phyloP scores from a whole-genome alignment of 2,888 invertebrate genomes.

The Antheraea assamensis region DNA sequence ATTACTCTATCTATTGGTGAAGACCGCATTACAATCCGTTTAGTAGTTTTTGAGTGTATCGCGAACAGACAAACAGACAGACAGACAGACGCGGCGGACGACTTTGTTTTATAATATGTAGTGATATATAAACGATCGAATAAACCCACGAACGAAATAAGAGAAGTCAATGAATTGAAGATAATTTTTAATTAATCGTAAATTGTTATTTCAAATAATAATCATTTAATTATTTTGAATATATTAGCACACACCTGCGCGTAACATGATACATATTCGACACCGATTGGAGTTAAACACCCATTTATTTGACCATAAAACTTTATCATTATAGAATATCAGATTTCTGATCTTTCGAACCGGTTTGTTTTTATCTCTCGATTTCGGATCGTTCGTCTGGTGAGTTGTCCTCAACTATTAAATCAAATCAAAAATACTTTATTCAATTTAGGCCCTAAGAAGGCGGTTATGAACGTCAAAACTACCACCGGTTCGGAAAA shows the following conservation, averaged over 20 bases:
- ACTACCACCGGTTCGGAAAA: no score
- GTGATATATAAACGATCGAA: no score
- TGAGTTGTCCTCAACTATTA: background rate
- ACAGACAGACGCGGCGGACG: no score
- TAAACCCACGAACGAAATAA: background rate
- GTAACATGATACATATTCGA: background rate
- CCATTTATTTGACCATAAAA: slow-evolving; percentile 10
- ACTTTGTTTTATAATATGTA: no score
- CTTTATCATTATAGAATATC: background rate
- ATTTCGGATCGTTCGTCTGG: background rate
- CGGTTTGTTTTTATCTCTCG: background rate
- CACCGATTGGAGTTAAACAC: background rate
- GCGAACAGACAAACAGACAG: no score
- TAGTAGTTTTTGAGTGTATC: no score
- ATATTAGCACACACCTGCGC: slow-evolving; percentile 1
- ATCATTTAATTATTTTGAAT: slow-evolving; percentile 2
- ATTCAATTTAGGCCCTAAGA: no score
- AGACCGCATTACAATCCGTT: no score
- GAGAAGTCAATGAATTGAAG: background rate
- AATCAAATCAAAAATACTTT: no score
- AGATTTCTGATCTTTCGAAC: background rate
- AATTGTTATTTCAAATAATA: background rate
- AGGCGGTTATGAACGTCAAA: no score
- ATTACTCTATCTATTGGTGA: no score
- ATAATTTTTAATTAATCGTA: background rate